Conservation (phyloP, 1,140 invertebrate genomes). For the Drosophila bocqueti region DNA sequence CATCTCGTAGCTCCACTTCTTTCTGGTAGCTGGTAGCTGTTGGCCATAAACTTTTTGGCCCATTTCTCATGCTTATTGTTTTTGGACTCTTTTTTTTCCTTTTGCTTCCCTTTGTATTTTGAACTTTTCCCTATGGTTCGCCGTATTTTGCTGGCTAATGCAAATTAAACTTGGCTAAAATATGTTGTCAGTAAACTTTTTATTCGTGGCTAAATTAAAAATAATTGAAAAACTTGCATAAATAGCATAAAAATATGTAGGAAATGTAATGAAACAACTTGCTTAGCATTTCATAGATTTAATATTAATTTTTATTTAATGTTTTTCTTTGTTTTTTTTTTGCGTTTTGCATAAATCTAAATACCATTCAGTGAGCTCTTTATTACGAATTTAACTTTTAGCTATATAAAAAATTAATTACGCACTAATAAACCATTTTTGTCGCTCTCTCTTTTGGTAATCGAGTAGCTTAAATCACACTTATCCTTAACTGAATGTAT, state of each 20-base stretch:
- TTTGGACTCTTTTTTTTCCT: constrained; percentile 21
- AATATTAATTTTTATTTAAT: constrained; percentile 29
- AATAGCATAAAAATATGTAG: constrained; percentile 31
- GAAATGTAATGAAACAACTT: constrained; percentile 28
- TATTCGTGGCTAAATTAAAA: constrained; percentile 48
- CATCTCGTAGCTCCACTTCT: constrained; percentile 24
- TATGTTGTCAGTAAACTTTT: constrained; percentile 31
- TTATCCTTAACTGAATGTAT: constrained; percentile 33
- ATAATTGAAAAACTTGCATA: constrained; percentile 64
- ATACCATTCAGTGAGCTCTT: constrained; percentile 28
- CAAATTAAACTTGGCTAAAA: constrained; percentile 70
- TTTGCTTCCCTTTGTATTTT: constrained; percentile 1
- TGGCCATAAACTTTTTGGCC: constrained; percentile 46
- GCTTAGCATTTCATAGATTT: constrained; percentile 16
- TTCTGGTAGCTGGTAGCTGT: constrained; percentile 2
- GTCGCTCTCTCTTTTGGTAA: constrained; percentile 11
- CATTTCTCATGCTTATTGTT: constrained; percentile 61
- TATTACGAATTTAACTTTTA: constrained; percentile 22
- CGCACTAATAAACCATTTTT: constrained; percentile 22
- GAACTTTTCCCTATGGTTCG: constrained; percentile 34
- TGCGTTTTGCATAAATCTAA: constrained; percentile 15
- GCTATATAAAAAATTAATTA: constrained; percentile 42
- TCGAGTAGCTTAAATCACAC: constrained; percentile 43
- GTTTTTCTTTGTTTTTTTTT: constrained; percentile 7
- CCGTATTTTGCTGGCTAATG: constrained; percentile 49